A percentile compares a stretch with the other conserved stretches of the same genome.
phyloP scores from a whole-genome alignment of 2,888 invertebrate genomes.

The Caenorhabditis afra region DNA sequence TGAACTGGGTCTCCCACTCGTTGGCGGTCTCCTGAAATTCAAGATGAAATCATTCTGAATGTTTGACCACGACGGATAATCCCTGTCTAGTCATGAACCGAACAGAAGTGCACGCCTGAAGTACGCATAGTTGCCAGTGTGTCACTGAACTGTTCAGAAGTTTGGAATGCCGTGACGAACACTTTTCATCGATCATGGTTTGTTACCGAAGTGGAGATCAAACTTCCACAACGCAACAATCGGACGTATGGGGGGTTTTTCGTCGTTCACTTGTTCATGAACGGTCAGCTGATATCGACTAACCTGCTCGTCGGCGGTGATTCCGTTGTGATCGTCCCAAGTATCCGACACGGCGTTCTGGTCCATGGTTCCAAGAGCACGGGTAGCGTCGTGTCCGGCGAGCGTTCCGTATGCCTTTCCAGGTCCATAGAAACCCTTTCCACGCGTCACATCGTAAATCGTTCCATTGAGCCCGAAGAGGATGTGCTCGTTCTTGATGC shows the following conservation, averaged over 20 bases:
- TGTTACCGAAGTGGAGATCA: too few relatives aligned
- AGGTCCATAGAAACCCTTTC: conserved; percentile 76
- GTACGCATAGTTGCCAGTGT: not conserved
- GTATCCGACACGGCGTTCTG: conserved; percentile 71
- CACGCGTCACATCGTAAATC: conserved; percentile 79
- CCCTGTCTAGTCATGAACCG: not conserved
- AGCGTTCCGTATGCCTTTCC: conserved; percentile 75
- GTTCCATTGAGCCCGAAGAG: conserved; percentile 75
- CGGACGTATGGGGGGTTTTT: too few relatives aligned
- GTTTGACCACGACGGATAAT: too few relatives aligned
- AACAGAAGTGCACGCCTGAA: conserved; percentile 1
- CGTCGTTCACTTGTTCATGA: too few relatives aligned
- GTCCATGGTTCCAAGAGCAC: conserved; percentile 77
- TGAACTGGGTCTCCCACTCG: conserved; percentile 71
- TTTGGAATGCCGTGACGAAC: not conserved
- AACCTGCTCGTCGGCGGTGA: conserved; percentile 61
- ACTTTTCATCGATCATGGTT: too few relatives aligned
- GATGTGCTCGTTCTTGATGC: conserved; percentile 76
- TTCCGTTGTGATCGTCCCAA: conserved; percentile 73
- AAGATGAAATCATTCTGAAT: not conserved
- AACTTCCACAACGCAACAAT: too few relatives aligned
- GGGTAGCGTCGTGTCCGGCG: conserved; percentile 78
- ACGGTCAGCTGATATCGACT: not conserved
- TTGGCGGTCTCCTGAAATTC: conserved; percentile 65
- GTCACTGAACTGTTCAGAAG: conserved; percentile 8